A percentile compares a stretch with the other conserved stretches of the same genome.
These are phyloP conservation scores for Manacus vitellinus DNA, from an alignment of 2,113 vertebrate genomes.

Conservation along the genomic window DNA sequence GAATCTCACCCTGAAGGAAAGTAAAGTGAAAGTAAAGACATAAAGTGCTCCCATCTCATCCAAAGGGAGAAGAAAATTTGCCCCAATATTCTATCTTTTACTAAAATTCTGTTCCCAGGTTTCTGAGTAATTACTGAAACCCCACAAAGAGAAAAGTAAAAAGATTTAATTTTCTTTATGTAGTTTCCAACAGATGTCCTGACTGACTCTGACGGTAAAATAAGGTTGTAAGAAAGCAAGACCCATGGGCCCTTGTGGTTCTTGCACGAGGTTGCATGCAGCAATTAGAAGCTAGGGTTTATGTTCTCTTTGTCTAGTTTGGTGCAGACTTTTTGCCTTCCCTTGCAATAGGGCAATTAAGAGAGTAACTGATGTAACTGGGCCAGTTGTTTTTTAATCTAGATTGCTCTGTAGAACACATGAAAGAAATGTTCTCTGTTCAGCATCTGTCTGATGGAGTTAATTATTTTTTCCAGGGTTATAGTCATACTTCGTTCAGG, in stretches of 20 bases:
- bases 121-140: neutral
- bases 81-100: neutral
- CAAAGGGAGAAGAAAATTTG: neutral
- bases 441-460: slow-evolving; percentile 45
- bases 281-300: neutral
- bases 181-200: neutral
- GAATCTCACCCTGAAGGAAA: neutral
- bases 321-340: neutral
- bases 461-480: slow-evolving; percentile 17
- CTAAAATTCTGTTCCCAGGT: neutral
- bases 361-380: slow-evolving; percentile 50
- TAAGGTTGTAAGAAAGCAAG: slow-evolving; percentile 3
- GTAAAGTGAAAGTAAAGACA: neutral
- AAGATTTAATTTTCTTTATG: neutral
- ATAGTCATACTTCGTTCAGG: slow-evolving; percentile 41
- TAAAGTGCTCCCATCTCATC: neutral
- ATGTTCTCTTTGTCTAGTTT: slow-evolving; percentile 51
- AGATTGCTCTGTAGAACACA: slow-evolving; percentile 13
- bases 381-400: slow-evolving; percentile 36
- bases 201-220: slow-evolving; percentile 1
- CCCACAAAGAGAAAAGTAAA: neutral
- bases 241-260: neutral
- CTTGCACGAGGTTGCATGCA: neutral
- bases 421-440: slow-evolving; percentile 45
- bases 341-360: slow-evolving; percentile 22